These are phyloP conservation scores for Hydrochoerus hydrochaeris DNA, from an alignment of 2,113 vertebrate species.

Conservation along the genomic window DNA sequence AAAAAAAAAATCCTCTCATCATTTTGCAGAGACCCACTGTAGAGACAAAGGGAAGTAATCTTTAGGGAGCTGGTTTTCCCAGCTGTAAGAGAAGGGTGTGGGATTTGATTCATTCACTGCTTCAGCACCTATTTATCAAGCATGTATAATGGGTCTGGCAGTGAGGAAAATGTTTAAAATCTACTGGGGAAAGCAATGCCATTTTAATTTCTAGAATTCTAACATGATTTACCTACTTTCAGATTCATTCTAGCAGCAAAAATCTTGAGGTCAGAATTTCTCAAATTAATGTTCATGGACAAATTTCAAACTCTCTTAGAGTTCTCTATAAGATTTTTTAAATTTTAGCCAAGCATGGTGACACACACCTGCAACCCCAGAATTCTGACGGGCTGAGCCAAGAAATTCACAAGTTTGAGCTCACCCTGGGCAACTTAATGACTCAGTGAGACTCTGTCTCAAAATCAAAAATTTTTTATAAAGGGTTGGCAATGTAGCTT, in stretches of 20 bases:
- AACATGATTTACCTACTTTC: neutral
- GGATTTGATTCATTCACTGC: neutral
- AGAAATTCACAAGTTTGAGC: neutral
- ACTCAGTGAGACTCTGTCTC: neutral
- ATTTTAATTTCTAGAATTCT: neutral
- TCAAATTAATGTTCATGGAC: neutral
- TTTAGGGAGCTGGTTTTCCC: neutral
- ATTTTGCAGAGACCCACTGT: conserved; percentile 10
- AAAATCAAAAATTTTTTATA: neutral
- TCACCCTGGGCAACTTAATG: neutral
- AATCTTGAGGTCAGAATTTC: neutral
- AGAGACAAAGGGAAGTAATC: neutral
- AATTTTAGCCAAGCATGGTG: neutral
- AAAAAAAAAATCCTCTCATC: neutral
- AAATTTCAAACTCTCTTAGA: neutral
- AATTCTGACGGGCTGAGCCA: neutral
- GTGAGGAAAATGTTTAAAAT: neutral
- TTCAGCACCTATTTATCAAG: neutral
- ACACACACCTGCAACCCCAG: neutral
- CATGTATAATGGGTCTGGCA: neutral
- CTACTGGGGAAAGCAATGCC: neutral
- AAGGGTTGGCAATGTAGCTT: neutral
- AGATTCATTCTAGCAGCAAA: neutral
- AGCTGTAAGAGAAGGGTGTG: neutral
- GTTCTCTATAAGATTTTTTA: neutral